Evolutionary conservation across 2,888 invertebrate species (phyloP), one percentile per base, ranked within the genome.

Genomic region (Sesia apiformis): DNA sequence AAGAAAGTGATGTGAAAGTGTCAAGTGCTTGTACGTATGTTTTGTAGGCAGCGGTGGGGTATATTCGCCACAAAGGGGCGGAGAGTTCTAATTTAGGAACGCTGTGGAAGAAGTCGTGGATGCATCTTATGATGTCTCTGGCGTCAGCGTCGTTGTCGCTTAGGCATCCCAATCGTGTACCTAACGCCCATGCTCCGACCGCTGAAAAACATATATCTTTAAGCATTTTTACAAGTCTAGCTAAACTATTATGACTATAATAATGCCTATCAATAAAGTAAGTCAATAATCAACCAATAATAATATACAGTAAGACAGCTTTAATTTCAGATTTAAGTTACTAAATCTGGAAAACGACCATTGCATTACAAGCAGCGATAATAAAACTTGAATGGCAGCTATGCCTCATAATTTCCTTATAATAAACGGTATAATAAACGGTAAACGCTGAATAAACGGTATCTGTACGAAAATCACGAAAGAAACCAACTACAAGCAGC

Each of bases 151-250:
- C 94, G 52, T 93, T 92, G 8, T 91, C 90, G 56, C 91, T 90
- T 51, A 95, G 75, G 78, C 95, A 95, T 38, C 95, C 95, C 53
- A 97, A 83, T 63, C 96, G 91, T 39, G 93, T 93, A 67, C 96
- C 96, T 68, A 97, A 85, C 4, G 96, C 94, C 70, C 96, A 95
- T 62, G 93, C 91, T 23, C 94, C 95, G 3, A 96, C 95, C 63
- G 96, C 95, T 95, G 74, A 57, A 80, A 80, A 23, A 38, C 8
- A 50, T 50, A 6, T 50, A 38, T 50, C 23, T 3, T 50, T 38
- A 50, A 50, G 5, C 38, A 38, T 6, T 8, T 46, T 42, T 46
- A 5, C 4, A 4, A 46, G 4, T 46, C 46, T 5, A 23, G 2
- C 23, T 23, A 23, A 1, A 23, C 23, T 23, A 23, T 23, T 1